phyloP scores from a whole-genome alignment of 2,797 vertebrate species.

The Trichosurus vulpecula region DNA sequence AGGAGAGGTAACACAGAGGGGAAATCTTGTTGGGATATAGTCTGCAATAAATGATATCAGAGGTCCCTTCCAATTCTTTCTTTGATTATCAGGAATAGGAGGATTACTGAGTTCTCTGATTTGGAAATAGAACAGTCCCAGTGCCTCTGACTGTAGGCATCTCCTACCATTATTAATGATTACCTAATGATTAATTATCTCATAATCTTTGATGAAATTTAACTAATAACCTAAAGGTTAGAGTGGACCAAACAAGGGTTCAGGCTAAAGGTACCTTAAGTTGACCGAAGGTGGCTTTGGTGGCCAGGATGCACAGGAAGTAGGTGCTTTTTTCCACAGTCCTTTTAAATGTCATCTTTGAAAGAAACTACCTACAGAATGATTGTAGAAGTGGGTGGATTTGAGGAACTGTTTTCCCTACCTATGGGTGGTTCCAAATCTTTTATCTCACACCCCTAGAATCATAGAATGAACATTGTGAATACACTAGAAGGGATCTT shows the following conservation, averaged over 20 bases:
- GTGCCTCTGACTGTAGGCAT: neutral
- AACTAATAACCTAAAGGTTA: neutral
- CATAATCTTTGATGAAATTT: neutral
- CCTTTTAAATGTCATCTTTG: neutral
- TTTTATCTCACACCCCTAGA: neutral
- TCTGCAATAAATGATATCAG: neutral
- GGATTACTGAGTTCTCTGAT: neutral
- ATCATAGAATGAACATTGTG: neutral
- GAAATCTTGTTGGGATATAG: neutral
- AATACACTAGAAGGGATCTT: neutral
- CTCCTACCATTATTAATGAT: neutral
- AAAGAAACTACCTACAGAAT: neutral
- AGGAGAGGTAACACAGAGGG: neutral
- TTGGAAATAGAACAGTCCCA: too few relatives aligned
- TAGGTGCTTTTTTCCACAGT: neutral
- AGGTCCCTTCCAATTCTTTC: neutral
- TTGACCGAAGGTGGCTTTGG: neutral
- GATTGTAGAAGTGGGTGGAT: neutral
- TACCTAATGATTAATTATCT: neutral
- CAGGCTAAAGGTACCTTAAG: neutral
- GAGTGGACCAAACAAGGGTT: neutral
- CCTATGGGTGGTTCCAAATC: neutral
- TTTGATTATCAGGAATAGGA: neutral
- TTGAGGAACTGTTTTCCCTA: neutral
- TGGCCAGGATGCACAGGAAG: neutral